A percentile compares a stretch with the other conserved stretches of the same genome.
phyloP scores from a whole-genome alignment of 1,140 invertebrate species.

The Ostrea edulis region DNA sequence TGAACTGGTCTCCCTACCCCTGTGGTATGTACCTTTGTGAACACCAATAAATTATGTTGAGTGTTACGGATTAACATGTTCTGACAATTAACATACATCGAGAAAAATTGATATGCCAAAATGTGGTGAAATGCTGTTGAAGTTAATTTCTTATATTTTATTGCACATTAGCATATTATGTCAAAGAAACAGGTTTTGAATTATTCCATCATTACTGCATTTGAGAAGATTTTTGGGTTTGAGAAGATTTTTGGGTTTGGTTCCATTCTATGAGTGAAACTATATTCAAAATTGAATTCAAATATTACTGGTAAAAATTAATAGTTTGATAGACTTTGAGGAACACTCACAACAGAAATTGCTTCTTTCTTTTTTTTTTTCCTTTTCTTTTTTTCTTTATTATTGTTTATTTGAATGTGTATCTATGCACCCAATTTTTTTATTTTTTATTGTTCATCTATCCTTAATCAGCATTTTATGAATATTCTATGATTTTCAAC shows the following conservation, averaged over 20 bases:
- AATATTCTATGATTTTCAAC: too few species aligned
- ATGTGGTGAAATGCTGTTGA: constrained; percentile 26
- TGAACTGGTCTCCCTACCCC: constrained; percentile 75
- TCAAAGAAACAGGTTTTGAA: constrained; percentile 28
- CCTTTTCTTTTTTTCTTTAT: not conserved
- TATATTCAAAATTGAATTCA: not conserved
- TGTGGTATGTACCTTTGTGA: constrained; percentile 74
- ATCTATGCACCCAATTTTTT: too few species aligned
- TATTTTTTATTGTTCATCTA: too few species aligned
- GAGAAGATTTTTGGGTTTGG: not conserved
- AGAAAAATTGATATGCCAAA: constrained; percentile 39
- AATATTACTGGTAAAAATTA: not conserved
- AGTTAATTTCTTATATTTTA: constrained; percentile 38
- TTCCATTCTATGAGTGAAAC: not conserved
- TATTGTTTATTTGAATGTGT: too few species aligned
- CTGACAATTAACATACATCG: constrained; percentile 32
- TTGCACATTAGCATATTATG: constrained; percentile 34
- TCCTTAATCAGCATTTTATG: too few species aligned
- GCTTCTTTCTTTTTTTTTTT: not conserved
- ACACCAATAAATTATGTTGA: constrained; percentile 17
- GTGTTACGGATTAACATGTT: constrained; percentile 14
- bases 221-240: not conserved
- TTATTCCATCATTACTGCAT: constrained; percentile 13
- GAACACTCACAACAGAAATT: too few species aligned
- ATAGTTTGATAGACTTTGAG: too few species aligned